Conservation (phyloP, 2,113 vertebrate genomes). For the Phainopepla nitens region DNA sequence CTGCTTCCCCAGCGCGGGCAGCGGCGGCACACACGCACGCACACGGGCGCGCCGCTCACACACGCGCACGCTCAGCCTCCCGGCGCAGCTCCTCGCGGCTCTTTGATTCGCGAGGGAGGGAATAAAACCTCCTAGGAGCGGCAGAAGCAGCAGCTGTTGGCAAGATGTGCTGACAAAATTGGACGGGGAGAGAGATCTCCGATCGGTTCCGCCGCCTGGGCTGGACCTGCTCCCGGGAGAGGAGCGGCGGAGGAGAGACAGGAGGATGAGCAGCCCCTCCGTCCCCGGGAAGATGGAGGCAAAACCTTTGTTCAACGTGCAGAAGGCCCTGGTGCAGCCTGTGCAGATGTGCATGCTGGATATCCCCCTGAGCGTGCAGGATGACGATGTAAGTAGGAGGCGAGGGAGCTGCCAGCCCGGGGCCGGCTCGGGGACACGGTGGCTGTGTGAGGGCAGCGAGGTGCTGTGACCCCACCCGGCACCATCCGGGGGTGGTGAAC, state of each 20-base stretch:
- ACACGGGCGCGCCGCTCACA: background rate
- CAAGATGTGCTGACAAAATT: slow-evolving; percentile 10
- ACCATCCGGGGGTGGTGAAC: background rate
- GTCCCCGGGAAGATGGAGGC: slow-evolving; percentile 75
- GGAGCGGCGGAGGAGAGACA: background rate
- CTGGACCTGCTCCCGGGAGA: background rate
- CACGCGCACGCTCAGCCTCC: background rate
- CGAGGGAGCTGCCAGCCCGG: background rate
- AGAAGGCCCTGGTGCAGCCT: slow-evolving; percentile 84
- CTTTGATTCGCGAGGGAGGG: slow-evolving; percentile 45
- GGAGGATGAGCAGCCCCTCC: slow-evolving; percentile 35
- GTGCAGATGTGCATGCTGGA: slow-evolving; percentile 86
- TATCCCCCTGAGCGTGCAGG: slow-evolving; percentile 80
- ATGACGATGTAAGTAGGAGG: slow-evolving; percentile 79
- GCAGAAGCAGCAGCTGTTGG: background rate
- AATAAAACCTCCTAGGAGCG: background rate
- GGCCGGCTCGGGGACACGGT: background rate
- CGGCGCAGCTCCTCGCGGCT: slow-evolving; percentile 10
- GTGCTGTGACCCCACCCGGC: background rate
- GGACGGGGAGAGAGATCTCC: background rate
- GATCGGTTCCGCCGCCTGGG: background rate
- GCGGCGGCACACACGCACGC: background rate
- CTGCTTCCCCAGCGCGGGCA: background rate
- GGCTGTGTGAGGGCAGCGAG: background rate
- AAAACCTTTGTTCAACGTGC: slow-evolving; percentile 82